Base-by-base conservation (phyloP, 1,140 invertebrate genomes). In the Bradysia coprophila region DNA sequence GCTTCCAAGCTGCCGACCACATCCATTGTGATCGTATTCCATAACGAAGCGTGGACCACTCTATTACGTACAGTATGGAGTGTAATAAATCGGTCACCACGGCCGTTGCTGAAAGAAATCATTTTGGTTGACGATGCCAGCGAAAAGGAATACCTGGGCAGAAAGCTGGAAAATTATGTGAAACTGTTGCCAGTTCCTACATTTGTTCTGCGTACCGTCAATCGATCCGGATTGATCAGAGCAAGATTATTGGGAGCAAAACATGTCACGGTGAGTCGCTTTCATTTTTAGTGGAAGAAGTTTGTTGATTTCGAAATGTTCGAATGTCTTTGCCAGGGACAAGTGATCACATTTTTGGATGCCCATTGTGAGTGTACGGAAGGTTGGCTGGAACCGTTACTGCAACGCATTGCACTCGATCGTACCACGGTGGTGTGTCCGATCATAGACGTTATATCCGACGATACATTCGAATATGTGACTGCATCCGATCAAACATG, bases 1-100 rank as follows among this genome's bases (percentile, higher is more conserved):
- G 75, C 77, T 37, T 70, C 72, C 36, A 66, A 80, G 45, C 65
- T 93, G 52, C 88, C 89, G 4, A 76, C 83, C 21, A 94, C 91
- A 15, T 89, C 83, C 55, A 86, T 96, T 51, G 88, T 96, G 15
- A 92, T 96, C 50, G 93, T 96, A 28, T 96, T 96, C 65, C 93
- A 97, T 64, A 97, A 97, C 60, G 92, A 96, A 63, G 92, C 92
- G 0, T 96, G 91, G 91, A 83, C 86, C n/a, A 97, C 92, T 0
- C 64, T 97, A 3, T 67, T 96, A 21, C 69, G 92, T 38, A 96
- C 91, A 1, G 83, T 96, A n/a, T 91, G 90, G 82, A 94, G 89
- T 56, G 90, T 90, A 16, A 96, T 96, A 44, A 91, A 92, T 62
- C 68, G 90, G 20, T 95, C 91, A 4, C 92, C 91, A 1, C 64